phyloP scores from a whole-genome alignment of 2,113 vertebrate species.

The Lampris incognitus region DNA sequence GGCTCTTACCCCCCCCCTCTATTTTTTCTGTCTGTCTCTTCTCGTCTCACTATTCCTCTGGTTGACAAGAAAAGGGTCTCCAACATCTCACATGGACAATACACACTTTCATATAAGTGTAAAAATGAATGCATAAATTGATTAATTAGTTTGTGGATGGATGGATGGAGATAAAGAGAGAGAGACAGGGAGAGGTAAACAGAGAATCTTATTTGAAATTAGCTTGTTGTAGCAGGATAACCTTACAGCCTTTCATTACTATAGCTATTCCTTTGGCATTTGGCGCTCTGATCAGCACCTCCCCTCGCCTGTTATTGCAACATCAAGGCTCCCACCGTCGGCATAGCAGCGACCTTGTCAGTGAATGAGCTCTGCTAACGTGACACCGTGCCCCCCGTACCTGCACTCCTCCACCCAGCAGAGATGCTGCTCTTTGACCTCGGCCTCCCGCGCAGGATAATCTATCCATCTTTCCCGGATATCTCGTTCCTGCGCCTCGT shows the following conservation, averaged over 20 bases:
- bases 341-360: constrained; percentile 41
- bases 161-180: no score
- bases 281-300: background rate
- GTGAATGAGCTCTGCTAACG: constrained; percentile 7
- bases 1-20: constrained; percentile 1
- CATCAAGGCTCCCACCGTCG: constrained; percentile 25
- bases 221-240: background rate
- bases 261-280: background rate
- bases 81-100: no score
- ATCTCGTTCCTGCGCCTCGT: constrained; percentile 6
- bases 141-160: no score
- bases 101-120: no score
- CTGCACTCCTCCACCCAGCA: constrained; percentile 3
- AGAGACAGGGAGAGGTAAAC: background rate
- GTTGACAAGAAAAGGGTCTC: constrained; percentile 3
- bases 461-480: constrained; percentile 7
- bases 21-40: background rate
- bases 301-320: constrained; percentile 16
- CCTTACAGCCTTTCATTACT: background rate
- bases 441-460: background rate
- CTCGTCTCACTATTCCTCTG: constrained; percentile 23
- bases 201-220: constrained; percentile 18
- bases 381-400: background rate
- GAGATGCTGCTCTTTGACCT: constrained; percentile 1
- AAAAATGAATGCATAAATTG: no score